Conservation (phyloP, 2,797 vertebrate genomes). For the Enteromius unitaeniatus region DNA sequence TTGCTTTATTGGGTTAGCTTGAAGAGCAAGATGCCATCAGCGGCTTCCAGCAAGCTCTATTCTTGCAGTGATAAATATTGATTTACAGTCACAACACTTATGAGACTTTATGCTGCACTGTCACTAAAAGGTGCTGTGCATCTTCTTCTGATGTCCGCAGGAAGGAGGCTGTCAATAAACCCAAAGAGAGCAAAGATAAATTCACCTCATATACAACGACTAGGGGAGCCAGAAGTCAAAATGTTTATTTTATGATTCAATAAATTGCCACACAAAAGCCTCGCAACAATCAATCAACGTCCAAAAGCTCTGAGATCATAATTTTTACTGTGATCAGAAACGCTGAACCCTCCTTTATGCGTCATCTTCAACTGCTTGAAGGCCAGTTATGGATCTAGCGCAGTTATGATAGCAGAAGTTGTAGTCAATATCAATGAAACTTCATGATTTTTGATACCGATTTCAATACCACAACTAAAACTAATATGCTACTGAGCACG, state of each 20-base stretch:
- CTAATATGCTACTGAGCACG: neutral
- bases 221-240: constrained; percentile 31
- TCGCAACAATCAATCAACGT: constrained; percentile 45
- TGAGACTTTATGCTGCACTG: constrained; percentile 33
- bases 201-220: constrained; percentile 44
- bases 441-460: neutral
- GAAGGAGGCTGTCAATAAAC: constrained; percentile 49
- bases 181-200: constrained; percentile 44
- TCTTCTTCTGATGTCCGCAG: constrained; percentile 26
- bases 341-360: neutral
- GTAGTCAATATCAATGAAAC: neutral
- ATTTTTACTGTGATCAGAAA: constrained; percentile 38
- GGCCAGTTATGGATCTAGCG: neutral
- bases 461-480: neutral
- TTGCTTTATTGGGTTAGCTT: constrained; percentile 30
- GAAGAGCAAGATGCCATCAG: constrained; percentile 14
- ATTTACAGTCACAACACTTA: constrained; percentile 43
- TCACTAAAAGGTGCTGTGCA: constrained; percentile 24
- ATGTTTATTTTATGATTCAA: constrained; percentile 63
- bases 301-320: constrained; percentile 38
- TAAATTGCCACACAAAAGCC: constrained; percentile 42
- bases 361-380: neutral
- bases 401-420: neutral
- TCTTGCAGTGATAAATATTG: constrained; percentile 49
- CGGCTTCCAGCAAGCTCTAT: constrained; percentile 40